Conservation (phyloP, 1,140 invertebrate genomes). For the Zaprionus kolodkinae region DNA sequence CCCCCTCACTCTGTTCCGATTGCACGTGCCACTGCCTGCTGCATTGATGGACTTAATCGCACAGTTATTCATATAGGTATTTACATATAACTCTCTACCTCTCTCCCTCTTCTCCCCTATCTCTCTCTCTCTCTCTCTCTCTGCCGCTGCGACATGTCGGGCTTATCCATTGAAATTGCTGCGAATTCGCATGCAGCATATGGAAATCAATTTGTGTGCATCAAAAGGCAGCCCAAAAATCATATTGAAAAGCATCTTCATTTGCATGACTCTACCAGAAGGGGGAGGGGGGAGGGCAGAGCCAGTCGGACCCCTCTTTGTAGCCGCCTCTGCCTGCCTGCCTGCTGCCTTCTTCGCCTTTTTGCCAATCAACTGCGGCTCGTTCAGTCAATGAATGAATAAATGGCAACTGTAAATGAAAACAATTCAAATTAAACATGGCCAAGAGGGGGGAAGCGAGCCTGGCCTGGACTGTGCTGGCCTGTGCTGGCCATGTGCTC, state of each 20-base stretch:
- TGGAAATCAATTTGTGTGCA: conserved; percentile 67
- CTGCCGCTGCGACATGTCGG: neutral
- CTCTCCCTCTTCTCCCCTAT: neutral
- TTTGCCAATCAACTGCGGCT: conserved; percentile 69
- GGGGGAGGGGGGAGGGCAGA: neutral
- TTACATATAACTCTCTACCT: neutral
- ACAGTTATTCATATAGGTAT: conserved; percentile 17
- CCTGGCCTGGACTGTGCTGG: neutral
- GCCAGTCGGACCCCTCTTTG: too few species aligned
- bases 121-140: neutral
- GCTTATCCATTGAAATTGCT: conserved; percentile 22
- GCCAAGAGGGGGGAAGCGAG: conserved; percentile 17
- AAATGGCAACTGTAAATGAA: conserved; percentile 82
- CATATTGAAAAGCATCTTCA: conserved; percentile 61
- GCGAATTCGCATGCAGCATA: conserved; percentile 8
- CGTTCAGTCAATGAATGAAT: conserved; percentile 70
- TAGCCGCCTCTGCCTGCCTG: too few species aligned
- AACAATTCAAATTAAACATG: conserved; percentile 82
- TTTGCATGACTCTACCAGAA: neutral
- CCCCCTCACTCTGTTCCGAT: neutral
- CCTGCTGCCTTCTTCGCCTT: conserved; percentile 11
- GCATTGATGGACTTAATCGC: conserved; percentile 19
- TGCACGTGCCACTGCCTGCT: neutral
- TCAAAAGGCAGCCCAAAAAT: conserved; percentile 55
- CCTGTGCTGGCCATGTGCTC: conserved; percentile 67